These are phyloP conservation scores for Athene noctua DNA, from an alignment of 2,113 vertebrate genomes.

Conservation along the genomic window DNA sequence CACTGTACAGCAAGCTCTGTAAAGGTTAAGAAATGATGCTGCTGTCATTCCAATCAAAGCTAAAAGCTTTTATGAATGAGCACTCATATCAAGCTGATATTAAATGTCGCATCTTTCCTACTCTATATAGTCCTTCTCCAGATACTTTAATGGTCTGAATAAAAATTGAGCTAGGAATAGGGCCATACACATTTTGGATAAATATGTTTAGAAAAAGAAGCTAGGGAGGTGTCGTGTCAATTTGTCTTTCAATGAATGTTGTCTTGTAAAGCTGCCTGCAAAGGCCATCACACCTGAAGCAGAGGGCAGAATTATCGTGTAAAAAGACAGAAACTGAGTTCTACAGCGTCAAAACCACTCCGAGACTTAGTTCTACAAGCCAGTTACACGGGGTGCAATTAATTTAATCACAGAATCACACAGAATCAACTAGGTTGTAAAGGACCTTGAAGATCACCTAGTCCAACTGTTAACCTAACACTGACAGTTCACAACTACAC, in stretches of 20 bases:
- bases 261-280: not conserved
- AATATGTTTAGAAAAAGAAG: not conserved
- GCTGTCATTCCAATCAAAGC: not conserved
- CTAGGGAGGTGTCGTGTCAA: not conserved
- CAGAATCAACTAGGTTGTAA: not conserved
- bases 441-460: no score
- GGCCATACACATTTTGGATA: not conserved
- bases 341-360: not conserved
- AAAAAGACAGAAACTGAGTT: not conserved
- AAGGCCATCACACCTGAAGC: not conserved
- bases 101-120: constrained; percentile 12
- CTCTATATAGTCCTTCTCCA: not conserved
- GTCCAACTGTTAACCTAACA: no score
- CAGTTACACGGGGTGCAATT: not conserved
- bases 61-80: constrained; percentile 21
- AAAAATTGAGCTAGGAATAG: not conserved
- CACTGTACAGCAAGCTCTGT: not conserved
- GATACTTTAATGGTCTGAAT: not conserved
- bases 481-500: no score
- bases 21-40: not conserved
- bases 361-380: not conserved
- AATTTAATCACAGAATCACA: not conserved
- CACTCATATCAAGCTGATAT: not conserved
- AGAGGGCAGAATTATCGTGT: not conserved
- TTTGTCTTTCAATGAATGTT: not conserved